These are phyloP conservation scores for Natrix natrix DNA, from an alignment of 2,797 vertebrate genomes.

Conservation along the genomic window DNA sequence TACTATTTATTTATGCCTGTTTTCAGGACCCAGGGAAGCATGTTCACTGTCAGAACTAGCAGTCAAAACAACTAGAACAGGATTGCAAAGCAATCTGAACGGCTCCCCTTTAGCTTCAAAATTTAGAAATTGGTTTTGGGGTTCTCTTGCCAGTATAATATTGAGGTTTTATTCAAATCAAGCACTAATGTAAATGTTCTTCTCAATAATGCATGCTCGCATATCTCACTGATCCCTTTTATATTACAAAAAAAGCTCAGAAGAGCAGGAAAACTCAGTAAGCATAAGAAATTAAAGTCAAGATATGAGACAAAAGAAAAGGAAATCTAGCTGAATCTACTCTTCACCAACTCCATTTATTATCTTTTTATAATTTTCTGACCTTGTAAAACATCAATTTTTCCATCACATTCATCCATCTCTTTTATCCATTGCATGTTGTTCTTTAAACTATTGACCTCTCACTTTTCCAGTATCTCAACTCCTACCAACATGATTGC, in stretches of 20 bases:
- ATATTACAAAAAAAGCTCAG: not conserved
- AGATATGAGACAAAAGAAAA: not conserved
- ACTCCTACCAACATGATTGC: not conserved
- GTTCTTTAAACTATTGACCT: not conserved
- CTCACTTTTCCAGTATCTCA: not conserved
- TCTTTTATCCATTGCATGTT: not conserved
- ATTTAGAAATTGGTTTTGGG: not conserved
- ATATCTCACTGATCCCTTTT: not conserved
- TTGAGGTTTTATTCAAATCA: not conserved
- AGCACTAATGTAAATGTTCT: not conserved
- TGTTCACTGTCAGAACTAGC: not conserved
- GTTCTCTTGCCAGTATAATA: not conserved
- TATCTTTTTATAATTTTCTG: not conserved
- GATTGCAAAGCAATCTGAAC: not conserved
- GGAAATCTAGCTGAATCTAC: not conserved
- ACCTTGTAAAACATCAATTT: not conserved
- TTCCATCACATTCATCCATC: not conserved
- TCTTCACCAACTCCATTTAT: not conserved
- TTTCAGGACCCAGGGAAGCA: not conserved
- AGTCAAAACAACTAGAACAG: not conserved
- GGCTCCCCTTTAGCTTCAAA: not conserved
- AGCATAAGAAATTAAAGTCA: not conserved
- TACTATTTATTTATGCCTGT: not conserved
- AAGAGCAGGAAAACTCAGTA: not conserved
- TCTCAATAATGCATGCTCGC: not conserved